Conservation (phyloP, 2,888 invertebrate species). For the Leptinotarsa haldemani region DNA sequence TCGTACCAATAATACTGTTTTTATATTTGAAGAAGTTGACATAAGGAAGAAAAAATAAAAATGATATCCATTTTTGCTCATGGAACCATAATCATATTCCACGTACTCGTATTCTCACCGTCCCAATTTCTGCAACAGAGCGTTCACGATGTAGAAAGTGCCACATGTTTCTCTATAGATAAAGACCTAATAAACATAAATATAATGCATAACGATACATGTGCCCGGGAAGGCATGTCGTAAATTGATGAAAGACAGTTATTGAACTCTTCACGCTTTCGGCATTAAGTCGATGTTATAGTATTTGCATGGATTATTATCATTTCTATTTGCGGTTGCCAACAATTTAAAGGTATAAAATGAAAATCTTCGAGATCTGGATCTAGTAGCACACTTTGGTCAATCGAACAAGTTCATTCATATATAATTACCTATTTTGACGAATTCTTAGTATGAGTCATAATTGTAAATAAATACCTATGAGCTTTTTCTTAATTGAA, state of each 20-base stretch:
- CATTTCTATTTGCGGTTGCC: constrained; percentile 2
- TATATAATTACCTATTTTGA: too few species aligned
- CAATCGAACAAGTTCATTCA: too few species aligned
- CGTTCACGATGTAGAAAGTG: constrained; percentile 39
- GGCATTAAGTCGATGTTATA: constrained; percentile 14
- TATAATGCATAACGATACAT: constrained; percentile 30
- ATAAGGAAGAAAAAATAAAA: too few species aligned
- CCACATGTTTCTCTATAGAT: constrained; percentile 25
- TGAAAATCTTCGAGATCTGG: too few species aligned
- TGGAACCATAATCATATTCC: constrained; percentile 18
- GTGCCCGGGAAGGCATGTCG: constrained; percentile 26
- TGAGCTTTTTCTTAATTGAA: too few species aligned
- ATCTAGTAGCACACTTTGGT: too few species aligned
- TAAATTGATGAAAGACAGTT: constrained; percentile 36
- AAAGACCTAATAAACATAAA: constrained; percentile 38
- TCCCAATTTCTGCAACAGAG: constrained; percentile 29
- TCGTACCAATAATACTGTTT: too few species aligned
- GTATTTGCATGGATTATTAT: constrained; percentile 12
- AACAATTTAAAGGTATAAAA: too few species aligned
- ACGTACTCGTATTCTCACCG: constrained; percentile 25
- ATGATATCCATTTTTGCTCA: background rate
- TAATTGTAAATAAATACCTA: too few species aligned
- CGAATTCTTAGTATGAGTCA: too few species aligned
- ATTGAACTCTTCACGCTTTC: constrained; percentile 33
- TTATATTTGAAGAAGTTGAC: too few species aligned